Base-by-base conservation (phyloP, 1,140 invertebrate species). In the Phymorhynchus buccinoides region DNA sequence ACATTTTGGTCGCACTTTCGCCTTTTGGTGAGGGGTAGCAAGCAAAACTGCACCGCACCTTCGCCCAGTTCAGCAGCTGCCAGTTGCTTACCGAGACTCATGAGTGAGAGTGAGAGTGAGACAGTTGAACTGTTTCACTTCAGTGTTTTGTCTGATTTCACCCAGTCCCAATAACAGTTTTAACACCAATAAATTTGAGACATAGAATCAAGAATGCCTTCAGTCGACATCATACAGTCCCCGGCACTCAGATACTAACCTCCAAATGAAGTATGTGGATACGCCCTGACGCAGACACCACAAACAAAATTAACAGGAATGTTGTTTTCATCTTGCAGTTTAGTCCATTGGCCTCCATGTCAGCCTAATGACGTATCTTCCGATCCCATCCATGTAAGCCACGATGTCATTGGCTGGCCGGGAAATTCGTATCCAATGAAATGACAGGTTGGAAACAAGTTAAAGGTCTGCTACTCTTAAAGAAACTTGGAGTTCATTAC, bases 231-330 rank as follows among this genome's bases (percentile, higher is more conserved):
- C 27, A n/a, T 18, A 37, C 12, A 18, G 14, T 75, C 37, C 27
- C 39, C 37, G 6, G 37, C 27, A 39, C 12, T 79, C 42, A 41
- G 42, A 79, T 30, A 37, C 52, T 32, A 48, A 82, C 80, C 80
- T 82, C 62, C 7, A 82, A 52, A 22, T 39, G 66, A 27, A 82
- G 56, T 41, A 68, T 82, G 62, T 82, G 80, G 3, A 41, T 82
- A 16, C 80, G 80, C 2, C 44, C 30, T 22, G 32, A 6, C 39
- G 35, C 32, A 56, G 48, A 35, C 22, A 52, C 3, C 9, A 82
- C 1, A n/a, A 82, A 68, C 62, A 68, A 3, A 41, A 27, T 62
- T 14, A 82, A 37, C 52, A 82, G 68, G 0, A 82, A n/a, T 27
- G 35, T 27, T 82, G 0, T 62, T 41, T 37, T 66, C 62, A 82